Evolutionary conservation across 1,140 invertebrate species (phyloP).

Genomic region (Heliothis virescens): DNA sequence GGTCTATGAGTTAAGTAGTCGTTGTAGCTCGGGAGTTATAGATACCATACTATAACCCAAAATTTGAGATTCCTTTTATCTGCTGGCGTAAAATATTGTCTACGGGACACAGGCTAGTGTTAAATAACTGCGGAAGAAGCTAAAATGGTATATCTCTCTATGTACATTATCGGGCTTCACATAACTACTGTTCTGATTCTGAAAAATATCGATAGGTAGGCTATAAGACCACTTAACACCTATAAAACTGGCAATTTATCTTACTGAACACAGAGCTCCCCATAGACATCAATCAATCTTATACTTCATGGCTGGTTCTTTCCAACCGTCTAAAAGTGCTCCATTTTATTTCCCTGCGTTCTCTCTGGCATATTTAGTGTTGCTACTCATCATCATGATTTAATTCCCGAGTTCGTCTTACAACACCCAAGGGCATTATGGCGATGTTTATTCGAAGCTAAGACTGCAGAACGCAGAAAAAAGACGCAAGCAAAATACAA

Average conservation of each 20-base stretch:
- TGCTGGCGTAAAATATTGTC: too few species aligned
- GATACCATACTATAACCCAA: too few species aligned
- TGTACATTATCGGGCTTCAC: too few species aligned
- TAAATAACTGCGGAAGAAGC: too few species aligned
- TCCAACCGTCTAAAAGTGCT: slow-evolving; percentile 2
- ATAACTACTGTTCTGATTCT: background rate
- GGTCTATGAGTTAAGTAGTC: too few species aligned
- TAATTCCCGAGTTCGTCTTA: slow-evolving; percentile 17
- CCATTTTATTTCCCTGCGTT: slow-evolving; percentile 4
- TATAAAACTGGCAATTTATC: slow-evolving; percentile 30
- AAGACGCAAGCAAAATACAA: slow-evolving; percentile 20
- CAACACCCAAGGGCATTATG: background rate
- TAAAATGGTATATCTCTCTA: too few species aligned
- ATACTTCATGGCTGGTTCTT: background rate
- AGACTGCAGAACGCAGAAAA: slow-evolving; percentile 23
- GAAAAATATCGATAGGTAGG: slow-evolving; percentile 2
- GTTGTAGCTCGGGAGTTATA: too few species aligned
- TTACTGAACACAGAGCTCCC: slow-evolving; percentile 14
- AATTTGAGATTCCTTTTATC: too few species aligned
- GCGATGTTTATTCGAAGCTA: slow-evolving; percentile 10
- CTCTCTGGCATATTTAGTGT: slow-evolving; percentile 4
- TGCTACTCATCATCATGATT: slow-evolving; percentile 18
- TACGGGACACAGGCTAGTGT: too few species aligned
- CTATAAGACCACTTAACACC: background rate
- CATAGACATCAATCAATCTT: slow-evolving; percentile 20